Percentiles rank a stretch among this genome's conserved stretches.
phyloP scores from a whole-genome alignment of 2,888 invertebrate species.

The Antheraea yamamai region DNA sequence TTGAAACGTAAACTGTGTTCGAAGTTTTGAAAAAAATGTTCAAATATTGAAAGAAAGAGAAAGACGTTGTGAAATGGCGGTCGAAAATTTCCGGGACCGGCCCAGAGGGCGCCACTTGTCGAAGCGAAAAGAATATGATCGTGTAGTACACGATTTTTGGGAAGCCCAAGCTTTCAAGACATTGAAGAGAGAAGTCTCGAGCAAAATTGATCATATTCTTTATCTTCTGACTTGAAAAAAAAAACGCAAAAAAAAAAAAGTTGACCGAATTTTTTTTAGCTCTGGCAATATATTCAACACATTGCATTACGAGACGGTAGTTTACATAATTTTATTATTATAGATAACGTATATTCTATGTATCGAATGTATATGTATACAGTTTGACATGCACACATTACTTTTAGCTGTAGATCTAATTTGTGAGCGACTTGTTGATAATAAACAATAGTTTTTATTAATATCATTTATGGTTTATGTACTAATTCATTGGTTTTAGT shows the following conservation, averaged over 20 bases:
- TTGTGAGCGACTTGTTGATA: slow-evolving; percentile 72
- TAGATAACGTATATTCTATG: slow-evolving; percentile 47
- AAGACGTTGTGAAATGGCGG: slow-evolving; percentile 70
- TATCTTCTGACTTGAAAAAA: slow-evolving; percentile 49
- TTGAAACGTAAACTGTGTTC: slow-evolving; percentile 78
- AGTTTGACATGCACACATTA: slow-evolving; percentile 59
- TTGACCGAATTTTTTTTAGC: not conserved
- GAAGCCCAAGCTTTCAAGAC: slow-evolving; percentile 65
- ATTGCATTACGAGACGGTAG: slow-evolving; percentile 60
- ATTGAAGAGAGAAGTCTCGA: slow-evolving; percentile 63
- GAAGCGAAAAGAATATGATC: slow-evolving; percentile 80
- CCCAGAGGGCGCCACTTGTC: slow-evolving; percentile 61
- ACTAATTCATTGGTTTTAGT: slow-evolving; percentile 61
- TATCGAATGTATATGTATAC: slow-evolving; percentile 54
- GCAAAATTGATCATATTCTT: slow-evolving; percentile 71
- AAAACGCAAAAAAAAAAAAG: slow-evolving; percentile 15
- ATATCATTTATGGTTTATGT: slow-evolving; percentile 55
- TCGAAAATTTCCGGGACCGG: slow-evolving; percentile 59
- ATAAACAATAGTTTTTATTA: slow-evolving; percentile 76
- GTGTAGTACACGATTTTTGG: slow-evolving; percentile 45
- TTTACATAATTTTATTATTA: slow-evolving; percentile 48
- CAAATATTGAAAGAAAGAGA: slow-evolving; percentile 66
- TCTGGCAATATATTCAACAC: slow-evolving; percentile 44
- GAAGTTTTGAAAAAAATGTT: slow-evolving; percentile 78
- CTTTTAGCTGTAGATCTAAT: slow-evolving; percentile 60